phyloP scores from a whole-genome alignment of 2,797 vertebrate species.

The Fringilla coelebs region DNA sequence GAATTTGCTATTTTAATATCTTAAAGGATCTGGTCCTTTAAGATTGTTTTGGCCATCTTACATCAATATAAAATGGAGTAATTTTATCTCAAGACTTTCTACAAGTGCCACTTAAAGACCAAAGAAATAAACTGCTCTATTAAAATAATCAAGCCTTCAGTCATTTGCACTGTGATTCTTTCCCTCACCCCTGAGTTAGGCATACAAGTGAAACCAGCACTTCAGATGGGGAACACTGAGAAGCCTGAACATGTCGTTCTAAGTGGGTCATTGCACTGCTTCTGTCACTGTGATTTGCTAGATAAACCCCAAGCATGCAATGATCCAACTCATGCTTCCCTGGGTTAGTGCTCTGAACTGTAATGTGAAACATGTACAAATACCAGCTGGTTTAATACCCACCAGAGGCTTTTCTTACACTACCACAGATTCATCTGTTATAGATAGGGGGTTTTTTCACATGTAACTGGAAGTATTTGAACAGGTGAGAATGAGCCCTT shows the following conservation, averaged over 20 bases:
- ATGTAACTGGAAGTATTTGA: constrained; percentile 38
- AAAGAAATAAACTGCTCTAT: neutral
- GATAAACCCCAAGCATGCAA: neutral
- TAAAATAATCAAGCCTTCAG: neutral
- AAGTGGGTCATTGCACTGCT: neutral
- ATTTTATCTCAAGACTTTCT: neutral
- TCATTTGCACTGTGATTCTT: neutral
- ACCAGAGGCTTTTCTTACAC: constrained; percentile 3
- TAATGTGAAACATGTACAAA: constrained; percentile 50
- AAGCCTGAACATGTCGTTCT: neutral
- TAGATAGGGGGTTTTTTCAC: neutral
- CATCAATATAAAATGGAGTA: neutral
- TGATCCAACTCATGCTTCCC: neutral
- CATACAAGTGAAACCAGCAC: neutral
- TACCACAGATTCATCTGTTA: constrained; percentile 35
- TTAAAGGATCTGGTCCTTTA: neutral
- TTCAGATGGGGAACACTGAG: neutral
- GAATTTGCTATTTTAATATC: neutral
- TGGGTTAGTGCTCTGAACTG: neutral
- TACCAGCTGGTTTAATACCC: constrained; percentile 13
- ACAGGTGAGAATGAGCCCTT: constrained; percentile 43
- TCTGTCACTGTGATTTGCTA: neutral
- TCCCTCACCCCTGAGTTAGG: neutral
- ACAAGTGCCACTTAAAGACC: neutral
- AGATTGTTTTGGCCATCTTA: neutral